Percentiles rank a stretch among this genome's conserved stretches.
Conservation (phyloP, 2,797 vertebrate species). For the Kryptolebias ocellatus region DNA sequence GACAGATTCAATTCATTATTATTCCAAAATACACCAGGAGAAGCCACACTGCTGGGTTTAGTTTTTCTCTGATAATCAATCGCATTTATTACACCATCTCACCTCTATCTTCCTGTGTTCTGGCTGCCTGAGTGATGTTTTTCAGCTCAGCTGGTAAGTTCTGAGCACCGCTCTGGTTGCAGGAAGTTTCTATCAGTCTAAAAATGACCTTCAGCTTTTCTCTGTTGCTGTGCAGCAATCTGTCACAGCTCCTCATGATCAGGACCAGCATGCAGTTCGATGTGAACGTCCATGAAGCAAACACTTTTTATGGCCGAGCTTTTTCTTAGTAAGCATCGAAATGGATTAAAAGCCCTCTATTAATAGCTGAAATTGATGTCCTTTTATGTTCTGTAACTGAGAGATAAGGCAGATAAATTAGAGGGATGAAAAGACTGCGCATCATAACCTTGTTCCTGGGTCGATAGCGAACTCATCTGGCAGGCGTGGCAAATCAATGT, state of each 20-base stretch:
- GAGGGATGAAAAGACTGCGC: conserved; percentile 47
- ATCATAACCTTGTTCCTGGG: conserved; percentile 64
- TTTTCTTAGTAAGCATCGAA: conserved; percentile 16
- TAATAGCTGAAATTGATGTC: conserved; percentile 25
- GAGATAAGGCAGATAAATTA: conserved; percentile 52
- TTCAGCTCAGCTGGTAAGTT: conserved; percentile 36
- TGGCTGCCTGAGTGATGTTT: conserved; percentile 51
- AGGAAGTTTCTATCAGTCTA: conserved; percentile 52
- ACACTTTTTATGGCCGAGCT: background rate
- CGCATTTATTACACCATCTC: conserved; percentile 55
- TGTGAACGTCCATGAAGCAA: background rate
- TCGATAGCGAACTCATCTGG: conserved; percentile 68
- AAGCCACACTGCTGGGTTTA: conserved; percentile 27
- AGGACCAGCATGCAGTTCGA: background rate
- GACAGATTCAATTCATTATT: conserved; percentile 53
- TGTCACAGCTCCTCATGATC: conserved; percentile 33
- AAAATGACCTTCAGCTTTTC: conserved; percentile 65
- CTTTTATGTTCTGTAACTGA: conserved; percentile 29
- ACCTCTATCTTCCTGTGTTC: conserved; percentile 44
- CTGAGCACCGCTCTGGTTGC: conserved; percentile 65
- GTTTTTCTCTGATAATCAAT: conserved; percentile 56
- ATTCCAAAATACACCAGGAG: conserved; percentile 55
- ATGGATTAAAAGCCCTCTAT: conserved; percentile 9
- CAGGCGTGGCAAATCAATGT: conserved; percentile 65
- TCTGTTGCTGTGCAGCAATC: conserved; percentile 32